A percentile compares a stretch with the other conserved stretches of the same genome.
phyloP scores from a whole-genome alignment of 2,888 invertebrate species.

The Machimus rusticus region DNA sequence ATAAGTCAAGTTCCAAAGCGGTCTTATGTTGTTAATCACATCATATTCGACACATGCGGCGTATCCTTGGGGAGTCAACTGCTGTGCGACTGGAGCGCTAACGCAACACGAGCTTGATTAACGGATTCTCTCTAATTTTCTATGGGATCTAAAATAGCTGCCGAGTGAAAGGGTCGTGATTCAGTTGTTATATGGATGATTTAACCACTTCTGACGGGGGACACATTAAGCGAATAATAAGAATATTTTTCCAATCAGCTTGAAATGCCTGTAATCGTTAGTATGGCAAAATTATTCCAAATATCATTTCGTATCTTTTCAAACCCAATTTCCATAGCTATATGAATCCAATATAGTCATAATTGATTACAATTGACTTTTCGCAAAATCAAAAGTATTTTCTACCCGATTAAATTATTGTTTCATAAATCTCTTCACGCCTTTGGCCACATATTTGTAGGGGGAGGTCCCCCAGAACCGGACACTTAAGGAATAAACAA shows the following conservation, averaged over 20 bases:
- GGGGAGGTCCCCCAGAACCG: too few species aligned
- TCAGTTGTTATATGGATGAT: background rate
- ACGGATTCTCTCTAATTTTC: background rate
- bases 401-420: too few species aligned
- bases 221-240: background rate
- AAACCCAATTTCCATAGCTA: too few species aligned
- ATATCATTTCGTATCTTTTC: background rate
- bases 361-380: too few species aligned
- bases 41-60: background rate
- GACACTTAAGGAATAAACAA: too few species aligned
- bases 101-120: background rate
- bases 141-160: background rate
- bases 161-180: background rate
- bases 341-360: too few species aligned
- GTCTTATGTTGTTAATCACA: slow-evolving; percentile 32
- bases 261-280: background rate
- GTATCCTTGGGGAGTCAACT: background rate
- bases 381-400: too few species aligned
- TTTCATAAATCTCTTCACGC: too few species aligned
- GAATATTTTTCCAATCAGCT: background rate
- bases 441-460: too few species aligned
- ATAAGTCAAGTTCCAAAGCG: slow-evolving; percentile 35
- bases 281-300: background rate
- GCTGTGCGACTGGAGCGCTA: background rate
- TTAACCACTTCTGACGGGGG: background rate